phyloP scores from a whole-genome alignment of 2,113 vertebrate species.

The Psilopsiagon aymara region DNA sequence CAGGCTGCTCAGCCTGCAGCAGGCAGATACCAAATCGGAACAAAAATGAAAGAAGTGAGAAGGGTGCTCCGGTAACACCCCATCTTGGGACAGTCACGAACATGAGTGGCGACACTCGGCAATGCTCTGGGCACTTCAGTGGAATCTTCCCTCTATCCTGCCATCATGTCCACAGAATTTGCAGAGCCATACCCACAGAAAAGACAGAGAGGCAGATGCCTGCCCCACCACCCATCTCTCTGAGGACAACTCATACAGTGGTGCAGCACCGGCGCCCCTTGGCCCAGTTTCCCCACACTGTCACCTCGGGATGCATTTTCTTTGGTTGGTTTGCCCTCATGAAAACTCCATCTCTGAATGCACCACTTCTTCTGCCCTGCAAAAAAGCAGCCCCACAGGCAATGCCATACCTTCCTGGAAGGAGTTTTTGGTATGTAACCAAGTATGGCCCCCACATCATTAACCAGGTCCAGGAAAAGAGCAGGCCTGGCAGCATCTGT shows the following conservation, averaged over 20 bases:
- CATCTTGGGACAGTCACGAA: background rate
- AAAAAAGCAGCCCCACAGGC: background rate
- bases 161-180: background rate
- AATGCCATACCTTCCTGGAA: background rate
- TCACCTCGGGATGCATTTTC: background rate
- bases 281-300: rapidly evolving
- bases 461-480: background rate
- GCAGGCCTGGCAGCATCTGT: background rate
- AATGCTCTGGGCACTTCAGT: background rate
- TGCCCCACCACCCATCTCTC: background rate
- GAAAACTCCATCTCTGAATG: background rate
- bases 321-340: background rate
- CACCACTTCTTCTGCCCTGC: background rate
- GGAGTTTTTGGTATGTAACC: background rate
- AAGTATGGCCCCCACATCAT: background rate
- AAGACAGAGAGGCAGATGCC: background rate
- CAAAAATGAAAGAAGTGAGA: background rate
- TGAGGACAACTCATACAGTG: background rate
- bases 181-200: background rate
- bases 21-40: background rate
- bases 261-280: background rate
- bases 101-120: background rate
- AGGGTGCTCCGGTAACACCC: background rate
- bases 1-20: background rate
- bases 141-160: background rate